Evolutionary conservation across 2,113 vertebrate genomes (phyloP), one percentile per base, ranked within the genome.

Genomic region (Dolichotis patagonum): DNA sequence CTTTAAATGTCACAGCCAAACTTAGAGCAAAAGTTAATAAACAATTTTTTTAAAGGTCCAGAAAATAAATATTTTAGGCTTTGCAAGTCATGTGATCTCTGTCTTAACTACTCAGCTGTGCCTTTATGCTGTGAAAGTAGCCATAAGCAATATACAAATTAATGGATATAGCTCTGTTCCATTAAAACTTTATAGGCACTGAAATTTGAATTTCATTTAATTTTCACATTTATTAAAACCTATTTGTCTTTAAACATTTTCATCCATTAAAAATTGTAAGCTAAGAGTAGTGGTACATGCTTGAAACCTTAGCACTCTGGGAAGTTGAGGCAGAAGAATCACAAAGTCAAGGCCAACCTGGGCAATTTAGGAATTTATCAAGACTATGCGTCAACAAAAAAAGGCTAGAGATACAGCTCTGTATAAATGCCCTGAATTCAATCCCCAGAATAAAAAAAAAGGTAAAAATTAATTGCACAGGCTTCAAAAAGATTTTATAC

Each of bases 161-260:
- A 95, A 84, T 94, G 62, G 41, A 14, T 52, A 1, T 95, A 78
- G 8, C 19, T 94, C 14, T 85, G 13, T 85, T 88, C 49, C 78
- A 94, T 10, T 95, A 95, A 96, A 96, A 96, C 10, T 93, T 96
- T 86, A 86, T 81, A 52, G 30, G 19, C 54, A 95, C 58, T 91
- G 56, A 97, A 95, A 96, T 95, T 95, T 77, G 38, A 83, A 96
- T 80, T 96, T 96, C 41, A 88, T 83, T 96, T 96, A 83, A 81
- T 94, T 96, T 96, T 95, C 65, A 92, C 32, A 67, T 97, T 11
- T 16, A 93, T 85, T 94, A 92, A 94, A 54, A 84, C 83, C 65
- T 94, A 58, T 62, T 83, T 84, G 87, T 82, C 49, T 94, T 92
- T 92, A 56, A 1, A 73, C 60, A 22, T 80, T 90, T 85, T 73